Evolutionary conservation across 1,140 invertebrate species (phyloP), one percentile per base, ranked within the genome.

Genomic region (Bicyclus anynana): DNA sequence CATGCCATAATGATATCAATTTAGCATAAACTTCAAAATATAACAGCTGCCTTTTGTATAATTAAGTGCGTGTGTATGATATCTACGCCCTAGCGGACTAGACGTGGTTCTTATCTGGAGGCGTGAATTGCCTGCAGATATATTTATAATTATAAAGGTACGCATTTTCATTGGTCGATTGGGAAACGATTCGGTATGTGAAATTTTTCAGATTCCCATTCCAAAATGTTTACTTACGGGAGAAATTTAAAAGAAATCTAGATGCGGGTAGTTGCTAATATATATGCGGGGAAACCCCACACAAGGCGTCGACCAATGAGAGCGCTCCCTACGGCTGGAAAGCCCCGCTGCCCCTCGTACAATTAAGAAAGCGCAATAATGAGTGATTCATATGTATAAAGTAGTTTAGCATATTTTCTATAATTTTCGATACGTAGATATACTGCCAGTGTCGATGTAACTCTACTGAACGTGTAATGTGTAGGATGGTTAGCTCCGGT

Each of bases 351-450:
- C 54, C 58, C 74, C 65, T 67, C 65, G 63, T 77, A 84, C 69
- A 60, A 74, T 78, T 81, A 83, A 80, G 73, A 54, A 62, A 74
- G 72, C 69, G 82, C 84, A 87, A 87, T 87, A 87, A 83, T 69
- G 74, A 71, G 80, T 84, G 84, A 84, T 65, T 84, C 80, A 77
- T 77, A 74, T 86, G 75, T 83, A 86, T 79, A 84, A 83, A 78
- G 76, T 84, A 84, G 81, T 65, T 69, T 80, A 80, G 75, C 60
- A 80, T 80, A 83, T 83, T 80, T 84, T 84, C 80, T 80, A 81
- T 86, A 72, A 77, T 84, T 82, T 84, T 84, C 80, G 74, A 87
- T 84, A 83, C 75, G 77, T 87, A 87, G 81, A 83, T 72, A 77
- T 80, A 84, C 78, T 80, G 83, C 77, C 80, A 79, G 73, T 80